Base-by-base conservation (phyloP, 2,888 invertebrate genomes). In the Pecten maximus region DNA sequence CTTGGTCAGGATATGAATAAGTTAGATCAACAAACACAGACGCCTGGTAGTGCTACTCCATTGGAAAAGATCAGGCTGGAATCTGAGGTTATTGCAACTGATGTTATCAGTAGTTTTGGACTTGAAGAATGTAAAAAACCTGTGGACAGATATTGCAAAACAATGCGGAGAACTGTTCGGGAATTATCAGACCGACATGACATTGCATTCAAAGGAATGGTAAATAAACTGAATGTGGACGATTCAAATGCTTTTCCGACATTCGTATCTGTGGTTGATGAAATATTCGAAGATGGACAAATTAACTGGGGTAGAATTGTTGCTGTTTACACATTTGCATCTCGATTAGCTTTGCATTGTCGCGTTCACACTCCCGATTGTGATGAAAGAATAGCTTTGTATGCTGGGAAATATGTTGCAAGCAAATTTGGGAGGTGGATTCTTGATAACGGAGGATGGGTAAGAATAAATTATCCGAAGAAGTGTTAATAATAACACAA, bases 261-360 rank as follows among this genome's bases (percentile, higher is more conserved):
- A 88, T 96, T 96, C 91, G 95, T 94, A 23, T 95, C 94, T 92
- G 95, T 96, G 40, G 95, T 95, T 12, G 96, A 96, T 93, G 96
- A 96, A 94, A 96, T 96, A 48, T 96, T 96, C 92, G 95, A 94
- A 91, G 96, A 96, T 93, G 95, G 95, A 50, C 95, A 95, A 89
- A 95, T 95, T 86, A 96, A 96, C 91, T 96, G 96, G 96, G 96
- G 96, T 40, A 93, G 96, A 89, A 95, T 96, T 40, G 96, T 96
- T 40, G 95, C 96, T 86, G 95, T 96, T 35, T 96, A 96, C 93
- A 95, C 96, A 19, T 96, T 96, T 94, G 96, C 96, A 86, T 94
- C 95, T 8, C 92, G 95, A 88, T 90, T 96, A 39, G 95, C 95
- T 1, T 93, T 93, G 54, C 94, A 95, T 92, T 94, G 95, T 88